phyloP scores from a whole-genome alignment of 1,140 invertebrate genomes.

The Himalopsyche phryganea region DNA sequence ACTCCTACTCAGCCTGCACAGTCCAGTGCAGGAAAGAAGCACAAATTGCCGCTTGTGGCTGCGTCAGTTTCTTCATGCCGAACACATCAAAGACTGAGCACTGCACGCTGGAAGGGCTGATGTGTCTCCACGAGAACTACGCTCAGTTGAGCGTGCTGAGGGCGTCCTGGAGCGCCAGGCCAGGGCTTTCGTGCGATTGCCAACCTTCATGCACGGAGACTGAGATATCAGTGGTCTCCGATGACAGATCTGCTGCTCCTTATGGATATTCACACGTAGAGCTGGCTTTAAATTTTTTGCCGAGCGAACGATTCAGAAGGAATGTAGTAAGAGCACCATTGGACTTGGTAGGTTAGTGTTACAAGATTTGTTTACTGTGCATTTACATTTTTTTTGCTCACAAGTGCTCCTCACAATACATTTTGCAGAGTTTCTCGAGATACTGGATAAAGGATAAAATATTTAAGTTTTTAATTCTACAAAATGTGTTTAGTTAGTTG shows the following conservation, averaged over 20 bases:
- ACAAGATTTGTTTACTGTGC: too few relatives aligned
- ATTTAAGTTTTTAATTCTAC: too few relatives aligned
- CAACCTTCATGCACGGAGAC: conserved; percentile 61
- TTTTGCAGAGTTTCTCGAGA: too few relatives aligned
- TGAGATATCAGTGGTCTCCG: conserved; percentile 55
- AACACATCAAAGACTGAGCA: conserved; percentile 48
- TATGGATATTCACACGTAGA: conserved; percentile 47
- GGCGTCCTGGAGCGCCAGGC: conserved; percentile 45
- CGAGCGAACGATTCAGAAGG: conserved; percentile 58
- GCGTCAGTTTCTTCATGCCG: conserved; percentile 64
- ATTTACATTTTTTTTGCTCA: not conserved
- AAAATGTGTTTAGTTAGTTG: too few relatives aligned
- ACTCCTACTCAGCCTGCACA: conserved; percentile 66
- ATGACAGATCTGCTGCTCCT: conserved; percentile 44
- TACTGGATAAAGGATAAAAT: too few relatives aligned
- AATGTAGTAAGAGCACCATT: conserved; percentile 59
- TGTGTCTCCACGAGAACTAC: conserved; percentile 60
- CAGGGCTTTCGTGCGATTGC: conserved; percentile 59
- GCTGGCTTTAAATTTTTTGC: conserved; percentile 54
- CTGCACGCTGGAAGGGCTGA: conserved; percentile 44
- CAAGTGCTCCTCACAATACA: not conserved
- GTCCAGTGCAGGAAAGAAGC: conserved; percentile 64
- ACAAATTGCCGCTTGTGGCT: conserved; percentile 60
- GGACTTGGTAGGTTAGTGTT: conserved; percentile 60
- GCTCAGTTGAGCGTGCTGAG: conserved; percentile 57